Percentiles rank a stretch among this genome's conserved stretches.
Evolutionary conservation across 2,797 vertebrate species (phyloP).

Genomic region (Vipera latastei): DNA sequence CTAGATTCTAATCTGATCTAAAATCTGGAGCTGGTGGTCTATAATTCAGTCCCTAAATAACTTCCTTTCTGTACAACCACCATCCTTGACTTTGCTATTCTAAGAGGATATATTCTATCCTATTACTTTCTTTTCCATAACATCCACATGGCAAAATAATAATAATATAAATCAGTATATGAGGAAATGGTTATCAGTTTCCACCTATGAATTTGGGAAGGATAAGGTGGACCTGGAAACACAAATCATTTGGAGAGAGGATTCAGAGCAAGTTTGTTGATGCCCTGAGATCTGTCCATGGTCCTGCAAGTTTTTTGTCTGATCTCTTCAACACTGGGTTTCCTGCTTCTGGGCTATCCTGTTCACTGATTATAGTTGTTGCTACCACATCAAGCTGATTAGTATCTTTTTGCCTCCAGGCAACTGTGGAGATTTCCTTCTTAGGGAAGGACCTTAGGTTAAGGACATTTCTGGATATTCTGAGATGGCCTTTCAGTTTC

Average conservation of each 20-base stretch:
- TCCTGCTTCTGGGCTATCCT: neutral
- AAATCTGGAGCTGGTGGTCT: neutral
- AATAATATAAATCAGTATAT: neutral
- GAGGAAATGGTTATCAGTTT: neutral
- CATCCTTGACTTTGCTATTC: neutral
- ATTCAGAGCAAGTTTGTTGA: neutral
- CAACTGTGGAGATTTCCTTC: neutral
- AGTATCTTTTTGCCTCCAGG: neutral
- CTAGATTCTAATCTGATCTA: neutral
- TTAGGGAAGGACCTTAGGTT: neutral
- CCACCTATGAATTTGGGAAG: neutral
- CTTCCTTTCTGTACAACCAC: neutral
- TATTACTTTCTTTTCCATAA: neutral
- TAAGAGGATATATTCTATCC: neutral
- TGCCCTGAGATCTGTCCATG: conserved; percentile 17
- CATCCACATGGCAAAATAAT: neutral
- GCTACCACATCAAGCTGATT: neutral
- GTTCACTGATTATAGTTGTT: neutral
- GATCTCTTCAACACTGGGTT: neutral
- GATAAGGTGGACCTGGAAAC: neutral
- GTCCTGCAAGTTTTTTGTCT: conserved; percentile 5
- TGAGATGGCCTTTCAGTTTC: neutral
- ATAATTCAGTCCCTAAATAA: neutral
- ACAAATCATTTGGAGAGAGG: neutral
- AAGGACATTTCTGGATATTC: neutral